phyloP scores from a whole-genome alignment of 1,140 invertebrate species.

The Uloborus diversus region DNA sequence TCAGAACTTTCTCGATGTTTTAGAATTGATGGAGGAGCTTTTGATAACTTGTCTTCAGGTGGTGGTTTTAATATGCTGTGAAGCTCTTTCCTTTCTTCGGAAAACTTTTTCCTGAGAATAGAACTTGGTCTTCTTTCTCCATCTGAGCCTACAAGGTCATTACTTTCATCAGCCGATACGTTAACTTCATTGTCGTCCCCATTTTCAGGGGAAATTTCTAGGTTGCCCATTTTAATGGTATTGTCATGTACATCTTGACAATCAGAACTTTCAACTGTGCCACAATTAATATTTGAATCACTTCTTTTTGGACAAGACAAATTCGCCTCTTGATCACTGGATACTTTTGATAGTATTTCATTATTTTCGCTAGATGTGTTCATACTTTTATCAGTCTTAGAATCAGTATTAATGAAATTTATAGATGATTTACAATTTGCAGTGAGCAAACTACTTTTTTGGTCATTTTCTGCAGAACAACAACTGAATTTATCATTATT shows the following conservation, averaged over 20 bases:
- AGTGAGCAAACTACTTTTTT: no score
- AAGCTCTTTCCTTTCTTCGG: constrained; percentile 30
- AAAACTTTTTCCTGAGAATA: constrained; percentile 18
- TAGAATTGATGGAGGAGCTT: constrained; percentile 28
- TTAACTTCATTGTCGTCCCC: neutral
- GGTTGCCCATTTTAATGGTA: constrained; percentile 1
- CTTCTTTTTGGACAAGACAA: no score
- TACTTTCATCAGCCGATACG: constrained; percentile 31
- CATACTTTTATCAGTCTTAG: no score
- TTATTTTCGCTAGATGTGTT: no score
- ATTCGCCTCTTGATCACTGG: no score
- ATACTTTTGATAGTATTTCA: no score
- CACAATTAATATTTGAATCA: no score
- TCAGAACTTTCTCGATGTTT: constrained; percentile 51
- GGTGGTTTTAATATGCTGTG: constrained; percentile 39
- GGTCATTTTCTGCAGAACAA: no score
- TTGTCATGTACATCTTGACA: neutral
- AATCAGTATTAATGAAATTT: no score
- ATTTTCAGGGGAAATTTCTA: constrained; percentile 7
- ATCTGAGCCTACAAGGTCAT: constrained; percentile 18
- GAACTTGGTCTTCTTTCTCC: constrained; percentile 23
- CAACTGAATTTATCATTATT: no score
- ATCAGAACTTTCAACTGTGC: neutral
- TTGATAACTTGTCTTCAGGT: constrained; percentile 4
- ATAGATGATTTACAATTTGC: no score